Base-by-base conservation (phyloP, 2,888 invertebrate species). In the Helicoverpa assulta region DNA sequence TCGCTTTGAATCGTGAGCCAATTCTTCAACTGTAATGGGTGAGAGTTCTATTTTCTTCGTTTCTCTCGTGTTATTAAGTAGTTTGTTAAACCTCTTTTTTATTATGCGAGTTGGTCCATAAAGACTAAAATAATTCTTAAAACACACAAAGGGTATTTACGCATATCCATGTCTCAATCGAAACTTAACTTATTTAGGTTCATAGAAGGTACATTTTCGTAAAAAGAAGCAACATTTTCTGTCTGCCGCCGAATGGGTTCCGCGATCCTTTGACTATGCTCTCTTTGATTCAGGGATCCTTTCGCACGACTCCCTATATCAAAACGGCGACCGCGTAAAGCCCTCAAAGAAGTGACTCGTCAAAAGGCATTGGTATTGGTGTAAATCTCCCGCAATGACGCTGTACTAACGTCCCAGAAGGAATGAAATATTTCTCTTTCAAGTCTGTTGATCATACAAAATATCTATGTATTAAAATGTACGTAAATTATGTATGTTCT, bases 231-330 rank as follows among this genome's bases (percentile, higher is more conserved):
- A 53, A 10, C 10, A 37, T 12, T 63, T 66, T 54, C 21, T 43
- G 61, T 65, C 59, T 72, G 37, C 51, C 51, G n/a, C 43, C 57
- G 63, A 73, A 72, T 67, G 60, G 53, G 55, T 63, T 56, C 66
- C 21, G 5, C 65, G 56, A 62, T 73, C 76, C 77, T 84, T 84
- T 83, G 77, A 78, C 68, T 74, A 59, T 52, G 60, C 63, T 76
- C 63, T 71, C 77, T 82, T 86, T 86, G 81, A 83, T 76, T 84
- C 70, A 58, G 52, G 40, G 73, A 73, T 66, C 68, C 68, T 60
- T 50, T 71, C 70, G 51, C 67, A 64, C 71, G 61, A 55, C 60
- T 54, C 58, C 40, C 51, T 51, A 40, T 68, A 72, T 72, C 68
- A 80, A 81, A 78, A 71, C 62, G 59, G 65, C 60, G 53, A 72